A percentile compares a stretch with the other conserved stretches of the same genome.
These are phyloP conservation scores for Synanceia verrucosa DNA, from an alignment of 2,797 vertebrate genomes.

Conservation along the genomic window DNA sequence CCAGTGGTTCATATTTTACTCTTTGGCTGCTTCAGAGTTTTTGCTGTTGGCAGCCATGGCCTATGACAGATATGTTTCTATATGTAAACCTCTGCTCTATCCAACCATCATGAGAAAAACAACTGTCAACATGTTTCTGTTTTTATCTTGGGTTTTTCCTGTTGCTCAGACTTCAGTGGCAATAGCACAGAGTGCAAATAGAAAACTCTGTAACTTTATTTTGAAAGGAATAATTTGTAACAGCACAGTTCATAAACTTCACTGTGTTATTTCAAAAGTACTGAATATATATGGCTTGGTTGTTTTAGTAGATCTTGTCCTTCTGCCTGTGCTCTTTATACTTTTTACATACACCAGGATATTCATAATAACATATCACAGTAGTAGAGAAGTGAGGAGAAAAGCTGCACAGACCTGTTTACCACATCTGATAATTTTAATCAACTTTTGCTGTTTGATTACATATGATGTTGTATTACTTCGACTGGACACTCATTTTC, in stretches of 20 bases:
- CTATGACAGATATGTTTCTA: conserved; percentile 55
- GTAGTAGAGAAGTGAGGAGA: background rate
- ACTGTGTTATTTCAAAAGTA: background rate
- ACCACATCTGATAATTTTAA: background rate
- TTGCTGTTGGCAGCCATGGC: conserved; percentile 52
- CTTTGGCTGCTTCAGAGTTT: conserved; percentile 22
- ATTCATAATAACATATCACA: background rate
- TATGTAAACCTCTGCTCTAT: conserved; percentile 58
- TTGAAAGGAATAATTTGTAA: background rate
- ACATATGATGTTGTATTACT: conserved; percentile 17
- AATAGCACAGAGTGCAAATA: background rate
- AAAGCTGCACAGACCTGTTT: conserved; percentile 3
- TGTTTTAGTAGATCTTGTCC: background rate
- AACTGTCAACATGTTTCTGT: conserved; percentile 8
- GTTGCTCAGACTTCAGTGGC: background rate
- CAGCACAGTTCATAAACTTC: background rate
- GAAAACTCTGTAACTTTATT: background rate
- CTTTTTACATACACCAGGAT: conserved; percentile 1
- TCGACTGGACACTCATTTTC: conserved; percentile 14
- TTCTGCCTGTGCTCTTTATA: background rate
- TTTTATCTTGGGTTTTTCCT: conserved; percentile 17
- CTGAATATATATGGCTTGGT: background rate
- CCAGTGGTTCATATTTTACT: conserved; percentile 39
- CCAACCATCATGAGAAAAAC: conserved; percentile 5
- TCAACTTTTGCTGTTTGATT: conserved; percentile 20